Evolutionary conservation across 2,797 vertebrate genomes (phyloP).

Genomic region (Sphaeramia orbicularis): DNA sequence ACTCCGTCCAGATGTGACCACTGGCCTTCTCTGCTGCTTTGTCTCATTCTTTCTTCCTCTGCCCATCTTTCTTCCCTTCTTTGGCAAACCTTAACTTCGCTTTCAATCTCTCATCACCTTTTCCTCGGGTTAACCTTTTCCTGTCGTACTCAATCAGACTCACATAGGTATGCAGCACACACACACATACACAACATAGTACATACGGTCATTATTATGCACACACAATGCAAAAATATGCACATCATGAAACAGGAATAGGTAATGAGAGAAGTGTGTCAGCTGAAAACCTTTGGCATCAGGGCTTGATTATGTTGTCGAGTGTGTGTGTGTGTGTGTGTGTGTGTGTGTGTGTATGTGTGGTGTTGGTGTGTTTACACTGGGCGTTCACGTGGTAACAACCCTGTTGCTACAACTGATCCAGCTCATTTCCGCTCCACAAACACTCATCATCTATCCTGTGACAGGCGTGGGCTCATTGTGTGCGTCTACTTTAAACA

Average conservation of each 20-base stretch:
- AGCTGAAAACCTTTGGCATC: constrained; percentile 17
- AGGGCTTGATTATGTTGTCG: constrained; percentile 11
- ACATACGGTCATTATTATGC: not conserved
- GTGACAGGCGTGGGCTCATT: constrained; percentile 21
- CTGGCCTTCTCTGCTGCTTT: constrained; percentile 45
- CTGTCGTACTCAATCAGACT: constrained; percentile 22
- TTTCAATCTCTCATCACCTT: constrained; percentile 49
- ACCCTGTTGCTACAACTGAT: constrained; percentile 51
- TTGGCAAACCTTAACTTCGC: constrained; percentile 42
- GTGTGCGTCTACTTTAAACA: constrained; percentile 29
- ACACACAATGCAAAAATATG: not conserved
- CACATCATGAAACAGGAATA: constrained; percentile 1
- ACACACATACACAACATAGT: not conserved
- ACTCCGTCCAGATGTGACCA: constrained; percentile 68
- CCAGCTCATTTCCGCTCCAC: constrained; percentile 62
- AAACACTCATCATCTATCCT: constrained; percentile 58
- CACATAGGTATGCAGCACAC: not conserved
- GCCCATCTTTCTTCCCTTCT: constrained; percentile 44
- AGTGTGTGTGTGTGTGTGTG: constrained; percentile 11
- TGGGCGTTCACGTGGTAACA: constrained; percentile 51
- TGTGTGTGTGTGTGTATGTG: constrained; percentile 13
- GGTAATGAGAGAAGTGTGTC: constrained; percentile 39
- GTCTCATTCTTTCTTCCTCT: constrained; percentile 49
- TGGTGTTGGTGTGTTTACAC: constrained; percentile 48
- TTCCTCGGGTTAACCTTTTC: constrained; percentile 21